These are phyloP conservation scores for Manduca sexta DNA, from an alignment of 1,140 invertebrate genomes.

Conservation along the genomic window DNA sequence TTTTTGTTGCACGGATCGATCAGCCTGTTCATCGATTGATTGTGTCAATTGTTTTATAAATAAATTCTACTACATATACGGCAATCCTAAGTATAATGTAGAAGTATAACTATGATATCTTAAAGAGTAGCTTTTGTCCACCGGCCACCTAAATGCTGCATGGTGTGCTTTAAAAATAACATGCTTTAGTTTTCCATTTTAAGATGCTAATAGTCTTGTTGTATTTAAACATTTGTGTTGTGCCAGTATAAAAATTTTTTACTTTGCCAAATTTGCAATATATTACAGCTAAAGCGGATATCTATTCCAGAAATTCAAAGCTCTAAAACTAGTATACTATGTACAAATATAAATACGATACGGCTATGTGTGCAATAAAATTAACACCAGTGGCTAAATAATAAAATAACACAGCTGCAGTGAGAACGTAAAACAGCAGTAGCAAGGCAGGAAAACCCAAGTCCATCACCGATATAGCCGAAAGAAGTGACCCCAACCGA, in stretches of 20 bases:
- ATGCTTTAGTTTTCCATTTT: too few species aligned
- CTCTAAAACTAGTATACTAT: background rate
- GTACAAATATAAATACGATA: background rate
- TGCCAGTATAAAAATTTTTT: background rate
- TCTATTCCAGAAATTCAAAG: background rate
- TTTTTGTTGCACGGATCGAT: too few species aligned
- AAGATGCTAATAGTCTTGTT: too few species aligned
- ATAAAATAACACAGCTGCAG: background rate
- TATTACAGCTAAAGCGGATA: background rate
- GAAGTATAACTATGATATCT: background rate
- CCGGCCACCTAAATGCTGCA: constrained; percentile 1
- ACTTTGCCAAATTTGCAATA: background rate
- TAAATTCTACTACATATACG: too few species aligned
- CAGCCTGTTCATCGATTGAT: too few species aligned
- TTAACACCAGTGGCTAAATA: background rate
- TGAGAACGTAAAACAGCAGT: constrained; percentile 4
- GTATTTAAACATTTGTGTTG: too few species aligned
- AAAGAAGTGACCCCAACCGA: constrained; percentile 32
- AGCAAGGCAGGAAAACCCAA: constrained; percentile 25
- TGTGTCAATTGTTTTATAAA: too few species aligned
- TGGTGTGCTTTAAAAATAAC: background rate
- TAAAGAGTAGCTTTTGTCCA: background rate
- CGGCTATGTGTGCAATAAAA: background rate
- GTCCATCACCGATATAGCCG: constrained; percentile 32
- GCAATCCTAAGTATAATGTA: too few species aligned